A percentile compares a stretch with the other conserved stretches of the same genome.
phyloP scores from a whole-genome alignment of 2,797 vertebrate genomes.

The Taeniopygia guttata region DNA sequence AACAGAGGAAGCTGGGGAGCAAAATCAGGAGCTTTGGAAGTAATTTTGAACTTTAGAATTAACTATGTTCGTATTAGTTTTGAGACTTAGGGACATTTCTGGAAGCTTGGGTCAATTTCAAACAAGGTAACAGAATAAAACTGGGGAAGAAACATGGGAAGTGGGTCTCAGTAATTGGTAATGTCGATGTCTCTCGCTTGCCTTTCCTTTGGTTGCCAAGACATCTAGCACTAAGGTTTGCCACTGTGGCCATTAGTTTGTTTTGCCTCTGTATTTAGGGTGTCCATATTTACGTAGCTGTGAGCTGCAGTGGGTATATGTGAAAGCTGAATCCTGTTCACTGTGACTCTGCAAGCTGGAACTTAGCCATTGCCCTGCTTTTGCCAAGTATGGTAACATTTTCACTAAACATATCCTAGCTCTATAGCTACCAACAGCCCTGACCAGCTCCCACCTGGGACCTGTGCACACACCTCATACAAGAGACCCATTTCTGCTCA shows the following conservation, averaged over 20 bases:
- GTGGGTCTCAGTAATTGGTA: not conserved
- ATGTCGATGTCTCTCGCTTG: not conserved
- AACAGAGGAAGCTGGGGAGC: not conserved
- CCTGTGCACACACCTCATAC: not conserved
- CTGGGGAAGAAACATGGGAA: not conserved
- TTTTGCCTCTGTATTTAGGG: not conserved
- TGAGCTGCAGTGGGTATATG: not conserved
- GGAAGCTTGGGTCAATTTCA: not conserved
- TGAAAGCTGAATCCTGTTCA: not conserved
- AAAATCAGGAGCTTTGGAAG: not conserved
- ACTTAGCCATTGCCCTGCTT: not conserved
- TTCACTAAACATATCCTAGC: accelerated
- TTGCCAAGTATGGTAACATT: not conserved
- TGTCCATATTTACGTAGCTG: not conserved
- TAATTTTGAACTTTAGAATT: not conserved
- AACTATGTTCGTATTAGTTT: not conserved
- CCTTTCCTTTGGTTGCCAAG: not conserved
- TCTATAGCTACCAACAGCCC: not conserved
- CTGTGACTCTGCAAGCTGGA: not conserved
- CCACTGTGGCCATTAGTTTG: not conserved
- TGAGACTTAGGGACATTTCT: not conserved
- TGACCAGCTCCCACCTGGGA: not conserved
- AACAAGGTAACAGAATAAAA: not conserved
- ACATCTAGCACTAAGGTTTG: not conserved
- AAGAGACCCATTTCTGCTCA: not conserved